Evolutionary conservation across 2,113 vertebrate genomes (phyloP).

Genomic region (Phrynosoma blainvillii): DNA sequence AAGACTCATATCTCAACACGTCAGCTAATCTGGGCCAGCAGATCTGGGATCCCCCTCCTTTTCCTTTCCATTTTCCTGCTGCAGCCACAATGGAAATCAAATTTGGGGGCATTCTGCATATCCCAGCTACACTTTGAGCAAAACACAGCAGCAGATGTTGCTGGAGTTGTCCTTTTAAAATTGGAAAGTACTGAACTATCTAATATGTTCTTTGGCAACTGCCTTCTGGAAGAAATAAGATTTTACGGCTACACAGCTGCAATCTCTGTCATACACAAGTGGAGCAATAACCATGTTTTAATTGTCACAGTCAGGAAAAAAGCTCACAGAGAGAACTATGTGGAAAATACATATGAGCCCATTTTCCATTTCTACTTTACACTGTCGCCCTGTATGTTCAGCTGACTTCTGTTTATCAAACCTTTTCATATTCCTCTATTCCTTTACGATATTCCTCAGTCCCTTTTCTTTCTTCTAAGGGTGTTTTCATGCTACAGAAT

Average conservation of each 20-base stretch:
- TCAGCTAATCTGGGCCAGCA: neutral
- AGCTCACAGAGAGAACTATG: neutral
- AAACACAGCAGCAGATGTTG: neutral
- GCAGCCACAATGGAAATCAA: neutral
- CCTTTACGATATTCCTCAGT: neutral
- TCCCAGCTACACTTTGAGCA: neutral
- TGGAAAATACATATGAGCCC: neutral
- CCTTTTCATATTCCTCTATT: neutral
- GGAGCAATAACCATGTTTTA: slow-evolving; percentile 26
- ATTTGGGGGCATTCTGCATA: neutral
- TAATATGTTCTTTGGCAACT: slow-evolving; percentile 47
- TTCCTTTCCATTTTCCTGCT: neutral
- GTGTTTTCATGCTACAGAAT: neutral
- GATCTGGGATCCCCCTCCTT: no score
- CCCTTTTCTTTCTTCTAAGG: neutral
- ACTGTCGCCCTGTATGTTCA: neutral
- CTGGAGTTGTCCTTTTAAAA: neutral
- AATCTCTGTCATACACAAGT: slow-evolving; percentile 34
- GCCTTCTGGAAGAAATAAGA: slow-evolving; percentile 30
- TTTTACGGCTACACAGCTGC: slow-evolving; percentile 40
- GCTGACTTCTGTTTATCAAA: slow-evolving; percentile 14
- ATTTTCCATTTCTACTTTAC: neutral
- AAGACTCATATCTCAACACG: neutral
- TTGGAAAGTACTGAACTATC: slow-evolving; percentile 1
- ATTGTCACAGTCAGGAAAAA: slow-evolving; percentile 44